These are phyloP conservation scores for Drosophila prosaltans DNA, from an alignment of 1,140 invertebrate genomes.

Conservation along the genomic window DNA sequence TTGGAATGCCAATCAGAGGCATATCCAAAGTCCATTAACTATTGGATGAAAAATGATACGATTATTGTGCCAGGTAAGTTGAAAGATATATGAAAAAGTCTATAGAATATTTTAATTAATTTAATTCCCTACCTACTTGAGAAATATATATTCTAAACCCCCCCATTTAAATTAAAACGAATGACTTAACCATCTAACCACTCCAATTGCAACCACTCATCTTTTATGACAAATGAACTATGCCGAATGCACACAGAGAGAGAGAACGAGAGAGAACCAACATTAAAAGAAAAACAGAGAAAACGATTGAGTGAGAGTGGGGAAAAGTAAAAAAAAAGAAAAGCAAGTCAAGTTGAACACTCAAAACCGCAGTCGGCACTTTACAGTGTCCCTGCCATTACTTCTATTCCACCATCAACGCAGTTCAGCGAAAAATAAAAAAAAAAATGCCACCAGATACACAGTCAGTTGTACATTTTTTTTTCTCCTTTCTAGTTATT, in stretches of 20 bases:
- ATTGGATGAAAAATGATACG: slow-evolving; percentile 92
- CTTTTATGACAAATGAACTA: slow-evolving; percentile 67
- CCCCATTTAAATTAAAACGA: slow-evolving; percentile 33
- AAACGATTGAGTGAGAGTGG: slow-evolving; percentile 11
- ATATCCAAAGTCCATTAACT: slow-evolving; percentile 93
- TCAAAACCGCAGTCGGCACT: slow-evolving; percentile 67
- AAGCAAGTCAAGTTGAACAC: slow-evolving; percentile 45
- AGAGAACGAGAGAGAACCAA: slow-evolving; percentile 26
- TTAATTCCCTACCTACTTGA: background rate
- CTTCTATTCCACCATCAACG: slow-evolving; percentile 30
- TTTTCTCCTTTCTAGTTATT: slow-evolving; percentile 57
- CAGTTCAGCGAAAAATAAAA: slow-evolving; percentile 52
- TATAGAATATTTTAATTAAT: background rate
- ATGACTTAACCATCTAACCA: slow-evolving; percentile 33
- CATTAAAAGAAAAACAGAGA: slow-evolving; percentile 12
- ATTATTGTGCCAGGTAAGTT: slow-evolving; percentile 91
- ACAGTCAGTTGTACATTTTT: slow-evolving; percentile 38
- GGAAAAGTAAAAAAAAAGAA: slow-evolving; percentile 34
- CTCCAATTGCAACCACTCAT: slow-evolving; percentile 62
- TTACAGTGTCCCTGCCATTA: background rate
- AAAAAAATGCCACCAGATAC: slow-evolving; percentile 42
- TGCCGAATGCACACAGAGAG: slow-evolving; percentile 35
- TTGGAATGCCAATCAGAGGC: slow-evolving; percentile 94
- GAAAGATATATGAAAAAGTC: background rate
- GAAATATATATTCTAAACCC: background rate